Conservation (phyloP, 2,888 invertebrate genomes). For the Pristionchus mayeri region DNA sequence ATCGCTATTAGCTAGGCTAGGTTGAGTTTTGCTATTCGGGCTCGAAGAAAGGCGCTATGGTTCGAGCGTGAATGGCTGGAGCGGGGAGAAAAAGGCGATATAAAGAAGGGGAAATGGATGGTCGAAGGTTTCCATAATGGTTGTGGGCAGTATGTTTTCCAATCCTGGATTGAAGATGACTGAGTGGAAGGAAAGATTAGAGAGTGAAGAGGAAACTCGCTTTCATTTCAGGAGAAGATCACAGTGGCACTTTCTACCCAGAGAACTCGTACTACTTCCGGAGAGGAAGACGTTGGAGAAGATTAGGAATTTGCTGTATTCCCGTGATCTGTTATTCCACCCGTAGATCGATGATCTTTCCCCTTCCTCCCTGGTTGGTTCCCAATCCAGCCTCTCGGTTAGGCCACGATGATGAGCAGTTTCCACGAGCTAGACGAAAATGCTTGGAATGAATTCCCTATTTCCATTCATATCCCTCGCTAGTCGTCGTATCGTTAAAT, state of each 20-base stretch:
- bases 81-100: not conserved
- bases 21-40: too few relatives aligned
- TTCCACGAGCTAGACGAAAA: constrained; percentile 39
- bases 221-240: constrained; percentile 69
- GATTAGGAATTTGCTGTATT: not conserved
- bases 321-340: not conserved
- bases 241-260: constrained; percentile 70
- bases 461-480: not conserved
- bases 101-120: not conserved
- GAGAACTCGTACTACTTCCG: constrained; percentile 58
- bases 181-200: not conserved
- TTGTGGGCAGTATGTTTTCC: not conserved
- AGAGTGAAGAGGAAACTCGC: not conserved
- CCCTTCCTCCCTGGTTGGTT: constrained; percentile 5
- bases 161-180: not conserved
- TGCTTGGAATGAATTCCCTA: not conserved
- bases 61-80: not conserved
- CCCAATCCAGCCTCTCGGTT: constrained; percentile 35
- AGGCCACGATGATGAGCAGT: constrained; percentile 25
- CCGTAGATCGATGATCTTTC: not conserved
- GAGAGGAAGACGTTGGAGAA: constrained; percentile 61
- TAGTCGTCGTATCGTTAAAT: constrained; percentile 30
- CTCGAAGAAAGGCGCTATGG: not conserved
- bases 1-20: too few relatives aligned
- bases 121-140: not conserved